A percentile compares a stretch with the other conserved stretches of the same genome.
These are phyloP conservation scores for Busseola fusca DNA, from an alignment of 2,888 invertebrate species.

Conservation along the genomic window DNA sequence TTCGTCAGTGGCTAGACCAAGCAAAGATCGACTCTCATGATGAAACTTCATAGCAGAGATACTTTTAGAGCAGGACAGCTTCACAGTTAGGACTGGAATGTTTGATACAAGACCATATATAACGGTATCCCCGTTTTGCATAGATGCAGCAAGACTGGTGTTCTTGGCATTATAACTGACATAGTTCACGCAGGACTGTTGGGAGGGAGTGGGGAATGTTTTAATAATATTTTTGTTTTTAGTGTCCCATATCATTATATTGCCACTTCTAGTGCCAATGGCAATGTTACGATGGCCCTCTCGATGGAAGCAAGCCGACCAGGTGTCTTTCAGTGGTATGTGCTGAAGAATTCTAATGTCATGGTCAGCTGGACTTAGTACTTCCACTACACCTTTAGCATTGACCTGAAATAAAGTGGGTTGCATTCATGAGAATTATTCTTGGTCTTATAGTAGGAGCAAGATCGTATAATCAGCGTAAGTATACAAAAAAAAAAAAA, in stretches of 20 bases:
- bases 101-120: constrained; percentile 87
- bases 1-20: constrained; percentile 87
- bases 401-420: constrained; percentile 79
- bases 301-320: constrained; percentile 85
- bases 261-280: constrained; percentile 83
- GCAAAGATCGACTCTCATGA: constrained; percentile 81
- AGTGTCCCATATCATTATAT: constrained; percentile 86
- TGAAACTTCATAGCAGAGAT: constrained; percentile 87
- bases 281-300: constrained; percentile 85
- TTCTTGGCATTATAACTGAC: constrained; percentile 86
- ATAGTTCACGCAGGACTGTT: constrained; percentile 79
- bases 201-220: constrained; percentile 81
- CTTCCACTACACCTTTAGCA: constrained; percentile 82
- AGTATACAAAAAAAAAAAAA: neutral
- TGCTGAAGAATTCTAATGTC: constrained; percentile 84
- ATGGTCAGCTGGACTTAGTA: constrained; percentile 81
- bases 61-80: constrained; percentile 80
- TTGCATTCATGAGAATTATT: neutral
- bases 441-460: neutral
- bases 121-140: constrained; percentile 85
- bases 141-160: constrained; percentile 83
- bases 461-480: neutral
- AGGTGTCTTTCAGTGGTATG: constrained; percentile 83
- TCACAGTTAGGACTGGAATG: constrained; percentile 82
- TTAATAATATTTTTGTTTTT: constrained; percentile 84